Percentiles rank a stretch among this genome's conserved stretches.
Evolutionary conservation across 1,140 invertebrate species (phyloP).

Genomic region (Hyles euphorbiae): DNA sequence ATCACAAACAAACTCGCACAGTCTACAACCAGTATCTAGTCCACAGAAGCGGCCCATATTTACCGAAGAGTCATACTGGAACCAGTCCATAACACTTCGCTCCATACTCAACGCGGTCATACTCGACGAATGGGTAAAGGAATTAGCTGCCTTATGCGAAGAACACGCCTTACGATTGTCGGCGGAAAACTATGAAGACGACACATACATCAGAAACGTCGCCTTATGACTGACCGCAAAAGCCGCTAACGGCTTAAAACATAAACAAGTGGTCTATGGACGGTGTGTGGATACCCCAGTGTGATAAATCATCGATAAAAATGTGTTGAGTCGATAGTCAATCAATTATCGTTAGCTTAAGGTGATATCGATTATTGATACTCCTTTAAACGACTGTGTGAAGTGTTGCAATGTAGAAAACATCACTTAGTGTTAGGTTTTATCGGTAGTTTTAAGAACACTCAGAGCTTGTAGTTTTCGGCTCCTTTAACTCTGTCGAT

Average conservation of each 20-base stretch:
- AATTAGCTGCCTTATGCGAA: conserved; percentile 92
- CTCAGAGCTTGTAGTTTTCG: too few species aligned
- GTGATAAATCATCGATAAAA: not conserved
- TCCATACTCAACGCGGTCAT: conserved; percentile 84
- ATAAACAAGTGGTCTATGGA: not conserved
- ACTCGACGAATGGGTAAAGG: conserved; percentile 95
- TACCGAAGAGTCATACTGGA: conserved; percentile 66
- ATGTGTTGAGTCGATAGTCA: too few species aligned
- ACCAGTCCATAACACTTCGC: conserved; percentile 57
- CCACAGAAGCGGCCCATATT: conserved; percentile 45
- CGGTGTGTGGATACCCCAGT: conserved; percentile 3
- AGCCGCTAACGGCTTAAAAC: conserved; percentile 32
- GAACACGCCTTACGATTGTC: conserved; percentile 85
- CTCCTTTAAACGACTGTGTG: too few species aligned
- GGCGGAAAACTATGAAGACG: conserved; percentile 47
- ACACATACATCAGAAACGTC: conserved; percentile 46
- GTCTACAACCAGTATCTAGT: conserved; percentile 28
- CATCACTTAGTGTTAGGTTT: too few species aligned
- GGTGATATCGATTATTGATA: too few species aligned
- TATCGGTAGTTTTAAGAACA: too few species aligned
- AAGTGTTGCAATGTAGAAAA: too few species aligned
- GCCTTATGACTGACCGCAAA: conserved; percentile 63
- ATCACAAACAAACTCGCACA: conserved; percentile 39
- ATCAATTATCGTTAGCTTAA: too few species aligned
- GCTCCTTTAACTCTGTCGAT: too few species aligned